Evolutionary conservation across 2,797 vertebrate genomes (phyloP), one percentile per base, ranked within the genome.

Genomic region (Channa striata): DNA sequence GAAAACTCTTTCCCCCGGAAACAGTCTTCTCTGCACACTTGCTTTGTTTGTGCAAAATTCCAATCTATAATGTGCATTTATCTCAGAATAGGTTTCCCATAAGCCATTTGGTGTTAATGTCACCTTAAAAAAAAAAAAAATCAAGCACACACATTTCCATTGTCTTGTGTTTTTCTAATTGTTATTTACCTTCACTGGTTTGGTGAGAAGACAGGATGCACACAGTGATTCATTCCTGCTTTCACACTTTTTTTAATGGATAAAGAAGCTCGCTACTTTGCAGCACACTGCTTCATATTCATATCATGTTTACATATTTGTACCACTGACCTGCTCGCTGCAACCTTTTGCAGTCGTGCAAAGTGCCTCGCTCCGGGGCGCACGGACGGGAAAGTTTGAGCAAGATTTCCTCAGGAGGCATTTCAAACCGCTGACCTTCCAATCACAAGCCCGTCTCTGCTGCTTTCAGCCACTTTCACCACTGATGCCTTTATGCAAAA

Each of bases 401-500:
- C 50, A 51, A 54, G 43, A 68, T 76, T 59, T 61, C 19, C 81
- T 83, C 74, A 69, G 81, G 39, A 21, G 62, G 53, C 76, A 43
- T 77, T 56, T 78, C 70, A 52, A 71, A 49, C 19, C 7, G 23
- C 59, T 88, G 90, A 90, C 87, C 88, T 90, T 89, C 82, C 74
- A 47, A 52, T 85, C 74, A 59, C 78, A 30, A 43, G 74, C 71
- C 75, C 69, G 75, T 82, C 86, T 50, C 68, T 53, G 0, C 77
- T 59, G 69, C 84, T 78, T 81, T 40, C 72, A 43, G 42, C 63
- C 77, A 10, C 72, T 57, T 64, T 16, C 74, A 67, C 80, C 71
- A 21, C 78, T 2, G 76, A 83, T 68, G 84, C 83, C 82, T 83
- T 90, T 88, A 90, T 89, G 85, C 85, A 75, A 89, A 89, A 85